Percentiles rank a stretch among this genome's conserved stretches.
These are phyloP conservation scores for Himantopus leucocephalus DNA, from an alignment of 2,113 vertebrate species.

Conservation along the genomic window DNA sequence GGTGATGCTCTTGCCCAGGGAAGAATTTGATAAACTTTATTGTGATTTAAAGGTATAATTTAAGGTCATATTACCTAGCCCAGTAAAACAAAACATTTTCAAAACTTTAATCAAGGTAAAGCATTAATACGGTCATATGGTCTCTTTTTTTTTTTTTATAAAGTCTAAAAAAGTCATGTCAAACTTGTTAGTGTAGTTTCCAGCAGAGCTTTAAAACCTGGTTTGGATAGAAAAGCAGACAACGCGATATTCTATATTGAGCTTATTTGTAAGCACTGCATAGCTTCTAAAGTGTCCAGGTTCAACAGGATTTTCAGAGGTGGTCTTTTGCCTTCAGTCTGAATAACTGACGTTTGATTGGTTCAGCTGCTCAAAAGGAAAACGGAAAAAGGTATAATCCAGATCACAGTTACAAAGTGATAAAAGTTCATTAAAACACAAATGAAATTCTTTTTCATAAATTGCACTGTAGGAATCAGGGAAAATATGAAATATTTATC, in stretches of 20 bases:
- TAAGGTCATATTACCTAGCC: background rate
- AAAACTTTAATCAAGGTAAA: background rate
- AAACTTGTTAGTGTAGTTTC: background rate
- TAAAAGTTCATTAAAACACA: background rate
- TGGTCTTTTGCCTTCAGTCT: background rate
- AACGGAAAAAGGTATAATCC: background rate
- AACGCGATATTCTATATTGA: background rate
- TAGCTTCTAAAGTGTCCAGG: background rate
- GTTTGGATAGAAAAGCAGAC: background rate
- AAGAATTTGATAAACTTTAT: background rate
- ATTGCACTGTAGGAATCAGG: background rate
- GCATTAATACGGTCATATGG: background rate
- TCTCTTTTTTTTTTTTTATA: background rate
- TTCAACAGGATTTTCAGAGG: background rate
- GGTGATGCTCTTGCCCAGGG: background rate
- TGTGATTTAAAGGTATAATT: background rate
- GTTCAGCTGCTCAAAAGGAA: background rate
- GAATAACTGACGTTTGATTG: background rate
- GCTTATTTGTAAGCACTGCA: background rate
- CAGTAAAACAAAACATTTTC: background rate
- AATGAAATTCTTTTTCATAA: background rate
- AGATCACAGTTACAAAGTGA: background rate
- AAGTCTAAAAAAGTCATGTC: background rate
- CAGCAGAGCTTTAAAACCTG: background rate
- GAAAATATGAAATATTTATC: background rate